These are phyloP conservation scores for Amniataba percoides DNA, from an alignment of 2,797 vertebrate species.

Conservation along the genomic window DNA sequence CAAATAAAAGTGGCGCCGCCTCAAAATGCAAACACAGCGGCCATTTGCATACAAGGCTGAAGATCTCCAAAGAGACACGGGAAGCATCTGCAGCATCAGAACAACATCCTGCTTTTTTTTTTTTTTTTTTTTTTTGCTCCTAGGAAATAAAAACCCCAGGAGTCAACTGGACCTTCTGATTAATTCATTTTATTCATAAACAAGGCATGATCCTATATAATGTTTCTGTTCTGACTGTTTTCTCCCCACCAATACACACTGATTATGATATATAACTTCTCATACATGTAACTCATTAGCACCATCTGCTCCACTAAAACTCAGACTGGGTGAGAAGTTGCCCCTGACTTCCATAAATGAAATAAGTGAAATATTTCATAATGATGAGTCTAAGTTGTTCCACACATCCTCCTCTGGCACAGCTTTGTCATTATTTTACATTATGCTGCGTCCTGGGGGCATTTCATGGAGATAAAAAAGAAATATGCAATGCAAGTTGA, in stretches of 20 bases:
- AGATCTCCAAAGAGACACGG: constrained; percentile 39
- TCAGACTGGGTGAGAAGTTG: constrained; percentile 58
- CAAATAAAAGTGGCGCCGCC: constrained; percentile 36
- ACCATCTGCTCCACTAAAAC: constrained; percentile 50
- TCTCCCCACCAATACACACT: neutral
- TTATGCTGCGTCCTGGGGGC: constrained; percentile 73
- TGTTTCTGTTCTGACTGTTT: constrained; percentile 6
- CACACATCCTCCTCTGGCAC: constrained; percentile 64
- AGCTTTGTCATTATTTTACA: constrained; percentile 81
- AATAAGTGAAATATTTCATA: constrained; percentile 68
- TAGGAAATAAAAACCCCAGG: constrained; percentile 38
- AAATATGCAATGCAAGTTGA: constrained; percentile 76
- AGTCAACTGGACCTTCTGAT: constrained; percentile 16
- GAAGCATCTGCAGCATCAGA: constrained; percentile 18
- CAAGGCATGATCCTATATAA: constrained; percentile 7
- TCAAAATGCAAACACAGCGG: constrained; percentile 47
- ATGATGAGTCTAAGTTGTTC: constrained; percentile 63
- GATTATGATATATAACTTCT: constrained; percentile 26
- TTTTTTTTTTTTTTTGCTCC: constrained; percentile 8
- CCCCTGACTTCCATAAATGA: constrained; percentile 56
- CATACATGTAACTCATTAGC: constrained; percentile 51
- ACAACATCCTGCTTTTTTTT: constrained; percentile 6
- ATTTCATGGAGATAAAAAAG: constrained; percentile 78
- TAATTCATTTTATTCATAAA: constrained; percentile 5
- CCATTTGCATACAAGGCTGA: constrained; percentile 64